Evolutionary conservation across 2,113 vertebrate genomes (phyloP).

Genomic region (Lepus europaeus): DNA sequence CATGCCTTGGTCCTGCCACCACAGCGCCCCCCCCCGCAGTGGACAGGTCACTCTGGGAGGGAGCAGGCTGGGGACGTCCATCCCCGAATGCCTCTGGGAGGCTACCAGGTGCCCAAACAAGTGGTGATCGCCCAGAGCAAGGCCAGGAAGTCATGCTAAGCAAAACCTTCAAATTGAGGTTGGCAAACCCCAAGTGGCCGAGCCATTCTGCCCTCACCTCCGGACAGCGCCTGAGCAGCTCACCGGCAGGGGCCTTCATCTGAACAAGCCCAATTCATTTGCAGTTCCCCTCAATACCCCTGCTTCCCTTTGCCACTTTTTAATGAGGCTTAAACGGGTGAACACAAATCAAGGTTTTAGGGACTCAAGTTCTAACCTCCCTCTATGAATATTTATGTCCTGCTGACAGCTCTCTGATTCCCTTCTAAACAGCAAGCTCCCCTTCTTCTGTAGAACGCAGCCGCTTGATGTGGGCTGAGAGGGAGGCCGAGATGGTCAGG

Average conservation of each 20-base stretch:
- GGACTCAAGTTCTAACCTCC: slow-evolving; percentile 78
- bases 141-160: slow-evolving; percentile 58
- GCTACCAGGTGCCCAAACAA: slow-evolving; percentile 49
- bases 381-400: slow-evolving; percentile 79
- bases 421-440: slow-evolving; percentile 72
- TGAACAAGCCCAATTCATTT: slow-evolving; percentile 72
- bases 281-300: slow-evolving; percentile 68
- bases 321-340: slow-evolving; percentile 79
- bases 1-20: neutral
- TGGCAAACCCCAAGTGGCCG: slow-evolving; percentile 63
- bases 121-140: slow-evolving; percentile 46
- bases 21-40: too few relatives aligned
- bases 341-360: slow-evolving; percentile 84
- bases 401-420: slow-evolving; percentile 76
- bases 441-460: slow-evolving; percentile 49
- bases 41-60: neutral
- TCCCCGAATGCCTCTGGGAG: slow-evolving; percentile 36
- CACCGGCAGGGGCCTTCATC: slow-evolving; percentile 68
- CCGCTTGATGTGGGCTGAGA: slow-evolving; percentile 50
- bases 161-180: slow-evolving; percentile 64
- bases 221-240: slow-evolving; percentile 57
- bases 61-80: neutral
- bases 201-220: neutral
- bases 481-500: neutral
- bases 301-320: slow-evolving; percentile 81